Conservation (phyloP, 1,140 invertebrate species). For the Drosophila nasuta region DNA sequence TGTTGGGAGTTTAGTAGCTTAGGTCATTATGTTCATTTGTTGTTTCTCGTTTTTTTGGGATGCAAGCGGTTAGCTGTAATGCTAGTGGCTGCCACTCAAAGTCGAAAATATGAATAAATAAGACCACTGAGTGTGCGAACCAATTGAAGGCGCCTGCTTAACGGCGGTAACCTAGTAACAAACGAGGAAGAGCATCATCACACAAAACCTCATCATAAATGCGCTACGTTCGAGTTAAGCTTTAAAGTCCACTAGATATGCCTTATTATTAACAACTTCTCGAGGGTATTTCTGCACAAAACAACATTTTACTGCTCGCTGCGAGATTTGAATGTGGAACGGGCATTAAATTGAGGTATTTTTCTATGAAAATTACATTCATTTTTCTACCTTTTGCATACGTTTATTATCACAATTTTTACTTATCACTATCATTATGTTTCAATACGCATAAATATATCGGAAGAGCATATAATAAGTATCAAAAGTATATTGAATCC, state of each 20-base stretch:
- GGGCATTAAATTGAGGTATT: too few relatives aligned
- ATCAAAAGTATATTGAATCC: too few relatives aligned
- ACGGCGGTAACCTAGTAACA: neutral
- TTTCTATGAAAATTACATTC: too few relatives aligned
- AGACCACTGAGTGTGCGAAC: neutral
- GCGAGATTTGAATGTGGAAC: too few relatives aligned
- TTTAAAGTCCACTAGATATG: neutral
- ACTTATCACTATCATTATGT: too few relatives aligned
- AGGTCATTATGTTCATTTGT: conserved; percentile 41
- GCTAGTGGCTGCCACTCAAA: conserved; percentile 17
- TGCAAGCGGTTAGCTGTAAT: conserved; percentile 36
- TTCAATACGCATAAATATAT: too few relatives aligned
- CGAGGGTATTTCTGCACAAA: too few relatives aligned
- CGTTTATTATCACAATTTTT: too few relatives aligned
- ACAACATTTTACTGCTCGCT: too few relatives aligned
- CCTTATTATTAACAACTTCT: neutral
- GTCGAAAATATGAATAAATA: conserved; percentile 48
- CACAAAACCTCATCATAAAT: neutral
- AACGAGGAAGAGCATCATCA: neutral
- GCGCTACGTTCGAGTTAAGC: neutral
- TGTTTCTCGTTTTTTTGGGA: conserved; percentile 1
- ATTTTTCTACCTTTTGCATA: too few relatives aligned
- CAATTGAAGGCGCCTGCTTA: conserved; percentile 9
- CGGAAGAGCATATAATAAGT: too few relatives aligned
- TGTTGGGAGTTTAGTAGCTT: conserved; percentile 35